Conservation (phyloP, 2,888 invertebrate genomes). For the Prionchulus punctatus region DNA sequence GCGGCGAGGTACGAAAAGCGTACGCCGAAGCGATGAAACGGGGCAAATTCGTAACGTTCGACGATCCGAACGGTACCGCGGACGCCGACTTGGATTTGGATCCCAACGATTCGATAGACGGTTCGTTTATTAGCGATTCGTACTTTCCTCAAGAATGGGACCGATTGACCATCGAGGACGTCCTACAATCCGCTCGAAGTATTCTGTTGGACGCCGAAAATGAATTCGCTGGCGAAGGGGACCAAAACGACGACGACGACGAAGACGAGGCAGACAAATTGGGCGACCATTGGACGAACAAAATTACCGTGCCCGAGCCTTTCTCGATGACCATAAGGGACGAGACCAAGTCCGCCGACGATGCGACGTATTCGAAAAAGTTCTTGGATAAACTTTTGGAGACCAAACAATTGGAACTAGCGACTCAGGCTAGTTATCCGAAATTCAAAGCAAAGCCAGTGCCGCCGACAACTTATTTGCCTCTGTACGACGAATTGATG, state of each 20-base stretch:
- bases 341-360: background rate
- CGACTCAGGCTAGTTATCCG: background rate
- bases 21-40: background rate
- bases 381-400: background rate
- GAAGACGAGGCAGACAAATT: background rate
- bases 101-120: background rate
- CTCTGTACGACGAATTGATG: background rate
- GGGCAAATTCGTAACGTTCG: too few relatives aligned
- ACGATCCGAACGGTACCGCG: background rate
- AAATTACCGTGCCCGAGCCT: background rate
- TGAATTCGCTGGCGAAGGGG: too few relatives aligned
- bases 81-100: background rate
- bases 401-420: background rate
- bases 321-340: background rate
- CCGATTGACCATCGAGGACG: background rate
- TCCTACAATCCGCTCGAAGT: background rate
- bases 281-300: background rate
- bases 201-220: background rate
- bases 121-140: background rate
- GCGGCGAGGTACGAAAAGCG: background rate
- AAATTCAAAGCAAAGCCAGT: background rate
- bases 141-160: background rate
- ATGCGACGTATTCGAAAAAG: background rate
- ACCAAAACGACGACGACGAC: background rate
- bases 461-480: background rate